Base-by-base conservation (phyloP, 1,140 invertebrate species). In the Aleiodes sp. region DNA sequence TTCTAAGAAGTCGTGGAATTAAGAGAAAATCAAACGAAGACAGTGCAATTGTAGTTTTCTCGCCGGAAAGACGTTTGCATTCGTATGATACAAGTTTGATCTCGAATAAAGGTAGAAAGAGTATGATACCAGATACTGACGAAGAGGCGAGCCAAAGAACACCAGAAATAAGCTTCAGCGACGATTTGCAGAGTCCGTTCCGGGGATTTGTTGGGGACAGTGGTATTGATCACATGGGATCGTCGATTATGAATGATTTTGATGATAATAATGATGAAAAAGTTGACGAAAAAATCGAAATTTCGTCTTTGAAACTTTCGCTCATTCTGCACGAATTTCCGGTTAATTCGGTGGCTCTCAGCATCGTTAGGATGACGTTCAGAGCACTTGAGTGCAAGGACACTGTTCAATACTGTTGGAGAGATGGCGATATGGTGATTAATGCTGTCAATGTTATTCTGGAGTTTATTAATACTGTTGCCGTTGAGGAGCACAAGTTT, bases 241-340 rank as follows among this genome's bases (percentile, higher is more conserved):
- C n/a, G n/a, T n/a, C n/a, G 60, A 63, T 14, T 37, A 28, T 31
- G 31, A 65, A 59, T n/a, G n/a, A n/a, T n/a, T n/a, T n/a, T n/a
- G 62, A 66, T 8, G 26, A 43, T 33, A 28, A 52, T 26, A 43
- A 61, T 24, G 59, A 67, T 16, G 37, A 16, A 10, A 14, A 52
- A n/a, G 39, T 56, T 4, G 29, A 59, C 7, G 60, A 41, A 62
- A 57, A n/a, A n/a, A n/a, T n/a, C n/a, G n/a, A 21, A 29, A 43
- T 43, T 12, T 24, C 46, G 19, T 52, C 46, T 4, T 2, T 52
- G 16, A 12, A 66, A 39, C 16, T 12, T 16, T 24, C 39, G 0
- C 29, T 19, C 35, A 46, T 63, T 9, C 19, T 56, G 10, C 4
- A 59, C 33, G 37, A 71, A 10, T 52, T 52, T 1, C 46, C 46